phyloP scores from a whole-genome alignment of 2,888 invertebrate genomes.

The Trachelus iudaicus region DNA sequence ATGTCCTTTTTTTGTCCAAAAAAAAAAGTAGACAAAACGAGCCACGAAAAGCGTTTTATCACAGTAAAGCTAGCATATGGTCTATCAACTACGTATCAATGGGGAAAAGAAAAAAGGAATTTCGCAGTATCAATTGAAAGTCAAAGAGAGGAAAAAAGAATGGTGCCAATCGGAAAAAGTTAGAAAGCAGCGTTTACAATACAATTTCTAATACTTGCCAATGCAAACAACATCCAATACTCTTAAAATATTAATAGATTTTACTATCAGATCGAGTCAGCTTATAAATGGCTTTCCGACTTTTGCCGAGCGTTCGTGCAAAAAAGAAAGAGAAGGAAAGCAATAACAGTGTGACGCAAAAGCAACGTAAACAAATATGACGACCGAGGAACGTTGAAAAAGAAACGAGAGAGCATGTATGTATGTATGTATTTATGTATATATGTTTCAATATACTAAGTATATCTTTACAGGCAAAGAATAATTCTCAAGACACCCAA shows the following conservation, averaged over 20 bases:
- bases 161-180: not conserved
- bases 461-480: slow-evolving; percentile 25
- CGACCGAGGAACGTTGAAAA: not conserved
- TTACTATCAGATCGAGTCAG: not conserved
- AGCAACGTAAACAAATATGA: not conserved
- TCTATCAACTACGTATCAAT: not conserved
- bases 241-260: not conserved
- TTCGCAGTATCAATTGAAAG: not conserved
- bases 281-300: not conserved
- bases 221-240: not conserved
- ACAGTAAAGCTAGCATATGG: not conserved
- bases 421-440: not conserved
- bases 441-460: not conserved
- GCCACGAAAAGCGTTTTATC: not conserved
- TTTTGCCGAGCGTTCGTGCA: not conserved
- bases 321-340: not conserved
- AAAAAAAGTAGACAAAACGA: slow-evolving; percentile 14
- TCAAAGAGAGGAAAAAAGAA: not conserved
- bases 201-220: not conserved
- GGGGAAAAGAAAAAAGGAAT: not conserved
- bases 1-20: slow-evolving; percentile 4
- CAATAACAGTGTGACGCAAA: not conserved
- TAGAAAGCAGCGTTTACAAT: not conserved
- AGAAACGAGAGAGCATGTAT: too few relatives aligned
- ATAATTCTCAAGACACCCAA: slow-evolving; percentile 43